phyloP scores from a whole-genome alignment of 2,888 invertebrate genomes.

The Rugalucina vietnamica region DNA sequence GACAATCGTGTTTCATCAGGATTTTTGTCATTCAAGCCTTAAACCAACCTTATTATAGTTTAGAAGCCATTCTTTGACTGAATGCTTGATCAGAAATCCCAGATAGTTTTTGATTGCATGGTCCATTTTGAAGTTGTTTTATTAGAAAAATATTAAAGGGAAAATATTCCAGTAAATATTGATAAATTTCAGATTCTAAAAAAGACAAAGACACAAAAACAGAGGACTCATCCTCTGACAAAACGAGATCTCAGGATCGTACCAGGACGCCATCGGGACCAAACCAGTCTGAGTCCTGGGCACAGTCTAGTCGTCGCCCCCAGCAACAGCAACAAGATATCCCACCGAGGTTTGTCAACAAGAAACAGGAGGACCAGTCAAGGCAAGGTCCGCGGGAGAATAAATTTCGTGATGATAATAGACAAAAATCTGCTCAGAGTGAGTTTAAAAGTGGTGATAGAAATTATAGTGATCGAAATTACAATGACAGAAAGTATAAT shows the following conservation, averaged over 20 bases:
- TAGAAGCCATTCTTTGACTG: too few species aligned
- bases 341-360: constrained; percentile 64
- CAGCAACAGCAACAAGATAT: constrained; percentile 50
- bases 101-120: too few species aligned
- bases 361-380: constrained; percentile 50
- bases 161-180: too few species aligned
- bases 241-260: background rate
- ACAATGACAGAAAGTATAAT: constrained; percentile 4
- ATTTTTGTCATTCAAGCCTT: too few species aligned
- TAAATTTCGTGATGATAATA: constrained; percentile 40
- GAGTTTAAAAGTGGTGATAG: constrained; percentile 40
- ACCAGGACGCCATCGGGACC: background rate
- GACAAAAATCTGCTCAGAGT: constrained; percentile 39
- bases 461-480: constrained; percentile 26
- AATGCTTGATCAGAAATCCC: too few species aligned
- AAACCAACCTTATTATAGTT: too few species aligned
- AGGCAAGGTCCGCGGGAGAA: constrained; percentile 44
- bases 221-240: background rate
- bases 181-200: constrained; percentile 20
- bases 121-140: too few species aligned
- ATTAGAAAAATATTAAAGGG: too few species aligned
- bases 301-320: constrained; percentile 50
- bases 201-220: background rate
- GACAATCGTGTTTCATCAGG: too few species aligned
- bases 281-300: constrained; percentile 9